Percentiles rank a stretch among this genome's conserved stretches.
Evolutionary conservation across 2,888 invertebrate genomes (phyloP).

Genomic region (Timema podura): DNA sequence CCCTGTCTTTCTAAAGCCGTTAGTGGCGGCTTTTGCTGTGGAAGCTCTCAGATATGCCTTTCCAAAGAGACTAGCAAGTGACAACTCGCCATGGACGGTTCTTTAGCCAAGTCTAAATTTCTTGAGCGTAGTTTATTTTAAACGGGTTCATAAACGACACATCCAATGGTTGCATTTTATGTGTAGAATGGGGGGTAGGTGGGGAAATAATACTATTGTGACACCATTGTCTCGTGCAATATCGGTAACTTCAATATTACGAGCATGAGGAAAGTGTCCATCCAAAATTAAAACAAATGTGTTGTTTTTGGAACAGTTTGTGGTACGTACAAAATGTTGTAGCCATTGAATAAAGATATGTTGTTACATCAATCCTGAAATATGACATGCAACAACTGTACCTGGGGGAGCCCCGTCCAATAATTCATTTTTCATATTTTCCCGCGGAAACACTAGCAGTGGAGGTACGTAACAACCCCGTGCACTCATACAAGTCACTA

Average conservation of each 20-base stretch:
- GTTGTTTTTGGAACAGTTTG: not conserved
- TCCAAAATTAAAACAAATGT: not conserved
- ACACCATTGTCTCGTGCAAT: not conserved
- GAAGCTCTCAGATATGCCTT: not conserved
- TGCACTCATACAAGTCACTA: conserved; percentile 4
- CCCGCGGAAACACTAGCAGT: not conserved
- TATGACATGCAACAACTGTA: not conserved
- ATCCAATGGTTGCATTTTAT: not conserved
- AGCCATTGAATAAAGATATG: not conserved
- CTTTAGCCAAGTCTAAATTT: not conserved
- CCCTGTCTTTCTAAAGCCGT: not conserved
- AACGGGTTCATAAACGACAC: not conserved
- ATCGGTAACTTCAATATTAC: not conserved
- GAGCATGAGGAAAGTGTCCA: not conserved
- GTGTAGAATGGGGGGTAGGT: not conserved
- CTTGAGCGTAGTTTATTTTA: not conserved
- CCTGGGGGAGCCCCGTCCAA: not conserved
- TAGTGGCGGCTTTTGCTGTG: not conserved
- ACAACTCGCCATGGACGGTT: not conserved
- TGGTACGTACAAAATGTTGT: not conserved
- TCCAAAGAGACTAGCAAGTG: not conserved
- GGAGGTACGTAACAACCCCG: not conserved
- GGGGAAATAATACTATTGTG: not conserved
- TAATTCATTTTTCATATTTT: not conserved
- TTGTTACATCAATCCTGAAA: not conserved